Evolutionary conservation across 2,113 vertebrate genomes (phyloP).

Genomic region (Microcebus griseorufus): DNA sequence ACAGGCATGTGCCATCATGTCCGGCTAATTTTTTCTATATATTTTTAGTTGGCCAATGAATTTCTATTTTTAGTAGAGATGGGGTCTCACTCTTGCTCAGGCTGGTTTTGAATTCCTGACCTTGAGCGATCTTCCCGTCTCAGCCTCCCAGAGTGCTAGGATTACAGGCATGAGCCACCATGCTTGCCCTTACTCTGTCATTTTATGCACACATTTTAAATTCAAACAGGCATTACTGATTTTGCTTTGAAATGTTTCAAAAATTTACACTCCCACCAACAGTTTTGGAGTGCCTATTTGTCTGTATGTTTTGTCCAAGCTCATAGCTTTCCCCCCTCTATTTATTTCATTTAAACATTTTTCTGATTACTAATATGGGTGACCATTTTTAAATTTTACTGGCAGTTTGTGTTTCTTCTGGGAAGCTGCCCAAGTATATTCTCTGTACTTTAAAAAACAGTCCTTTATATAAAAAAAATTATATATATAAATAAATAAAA

Average conservation of each 20-base stretch:
- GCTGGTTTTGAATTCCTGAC: too few species aligned
- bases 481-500: too few species aligned
- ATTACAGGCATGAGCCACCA: too few species aligned
- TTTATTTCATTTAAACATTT: not conserved
- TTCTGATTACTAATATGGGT: not conserved
- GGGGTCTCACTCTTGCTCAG: too few species aligned
- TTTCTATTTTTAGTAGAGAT: too few species aligned
- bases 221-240: not conserved
- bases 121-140: too few species aligned
- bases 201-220: not conserved
- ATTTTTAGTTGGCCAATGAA: too few species aligned
- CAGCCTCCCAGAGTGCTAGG: too few species aligned
- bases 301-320: not conserved
- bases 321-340: not conserved
- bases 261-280: not conserved
- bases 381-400: not conserved
- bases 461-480: too few species aligned
- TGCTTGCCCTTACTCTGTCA: too few species aligned
- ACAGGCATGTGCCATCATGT: too few species aligned
- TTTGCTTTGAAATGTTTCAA: not conserved
- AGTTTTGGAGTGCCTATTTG: not conserved
- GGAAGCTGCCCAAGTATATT: not conserved
- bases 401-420: not conserved
- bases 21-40: too few species aligned
- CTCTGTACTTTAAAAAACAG: not conserved